These are phyloP conservation scores for Hypanus sabinus DNA, from an alignment of 2,113 vertebrate species.

Conservation along the genomic window DNA sequence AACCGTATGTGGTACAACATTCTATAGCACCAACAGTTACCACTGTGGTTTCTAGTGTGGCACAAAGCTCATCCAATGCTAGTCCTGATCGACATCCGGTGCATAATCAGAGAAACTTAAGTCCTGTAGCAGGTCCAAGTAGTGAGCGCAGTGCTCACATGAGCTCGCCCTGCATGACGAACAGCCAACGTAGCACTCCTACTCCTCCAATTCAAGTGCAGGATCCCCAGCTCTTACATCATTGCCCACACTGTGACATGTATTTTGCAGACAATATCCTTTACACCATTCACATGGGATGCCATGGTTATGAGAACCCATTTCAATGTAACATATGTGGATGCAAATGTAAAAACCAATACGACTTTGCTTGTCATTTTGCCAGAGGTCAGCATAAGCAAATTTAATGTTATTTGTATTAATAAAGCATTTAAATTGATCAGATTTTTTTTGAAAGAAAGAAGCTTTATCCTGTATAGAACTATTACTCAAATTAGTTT, in stretches of 20 bases:
- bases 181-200: slow-evolving; percentile 31
- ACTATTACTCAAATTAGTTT: neutral
- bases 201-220: slow-evolving; percentile 26
- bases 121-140: slow-evolving; percentile 77
- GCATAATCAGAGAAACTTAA: slow-evolving; percentile 74
- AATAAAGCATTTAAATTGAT: slow-evolving; percentile 6
- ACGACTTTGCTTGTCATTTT: slow-evolving; percentile 40
- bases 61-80: slow-evolving; percentile 73
- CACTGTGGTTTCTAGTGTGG: slow-evolving; percentile 59
- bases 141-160: slow-evolving; percentile 83
- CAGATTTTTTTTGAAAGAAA: neutral
- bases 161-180: slow-evolving; percentile 56
- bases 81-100: slow-evolving; percentile 71
- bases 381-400: slow-evolving; percentile 38
- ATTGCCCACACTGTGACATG: slow-evolving; percentile 39
- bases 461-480: neutral
- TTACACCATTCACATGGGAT: slow-evolving; percentile 39
- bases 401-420: slow-evolving; percentile 34
- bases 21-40: slow-evolving; percentile 63
- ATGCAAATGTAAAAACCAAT: slow-evolving; percentile 38
- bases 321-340: slow-evolving; percentile 39
- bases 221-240: slow-evolving; percentile 32
- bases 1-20: slow-evolving; percentile 88
- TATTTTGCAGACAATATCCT: slow-evolving; percentile 39
- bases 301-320: slow-evolving; percentile 39